phyloP scores from a whole-genome alignment of 2,888 invertebrate genomes.

The Incurvaria masculella region DNA sequence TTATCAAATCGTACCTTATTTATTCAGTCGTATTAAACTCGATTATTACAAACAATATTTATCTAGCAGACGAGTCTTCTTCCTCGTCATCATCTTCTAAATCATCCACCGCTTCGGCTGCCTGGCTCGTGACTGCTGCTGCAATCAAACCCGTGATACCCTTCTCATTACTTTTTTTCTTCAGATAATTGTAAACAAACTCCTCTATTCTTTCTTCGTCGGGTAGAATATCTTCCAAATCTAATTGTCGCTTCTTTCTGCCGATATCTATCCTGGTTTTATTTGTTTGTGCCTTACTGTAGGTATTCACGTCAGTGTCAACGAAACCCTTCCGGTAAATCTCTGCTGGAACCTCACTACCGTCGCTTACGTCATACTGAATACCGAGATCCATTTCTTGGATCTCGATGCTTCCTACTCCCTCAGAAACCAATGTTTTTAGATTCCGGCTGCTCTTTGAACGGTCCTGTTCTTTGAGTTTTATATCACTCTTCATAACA shows the following conservation, averaged over 20 bases:
- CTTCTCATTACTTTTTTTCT: conserved; percentile 37
- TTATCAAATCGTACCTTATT: conserved; percentile 1
- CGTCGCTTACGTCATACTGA: conserved; percentile 56
- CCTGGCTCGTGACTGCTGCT: conserved; percentile 37
- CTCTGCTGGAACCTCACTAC: conserved; percentile 49
- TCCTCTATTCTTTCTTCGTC: conserved; percentile 44
- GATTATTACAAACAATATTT: conserved; percentile 21
- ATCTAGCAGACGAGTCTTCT: conserved; percentile 23
- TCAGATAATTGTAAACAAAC: conserved; percentile 38
- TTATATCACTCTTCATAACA: conserved; percentile 28
- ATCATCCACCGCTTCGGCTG: conserved; percentile 26
- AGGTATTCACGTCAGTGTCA: conserved; percentile 42
- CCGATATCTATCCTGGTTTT: conserved; percentile 24
- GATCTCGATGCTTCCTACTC: conserved; percentile 50
- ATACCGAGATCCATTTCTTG: conserved; percentile 57
- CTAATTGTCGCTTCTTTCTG: conserved; percentile 29
- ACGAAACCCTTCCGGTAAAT: conserved; percentile 61
- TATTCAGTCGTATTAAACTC: conserved; percentile 9
- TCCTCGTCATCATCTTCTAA: conserved; percentile 23
- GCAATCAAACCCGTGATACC: conserved; percentile 39
- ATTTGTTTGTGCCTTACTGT: conserved; percentile 22
- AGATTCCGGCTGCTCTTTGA: conserved; percentile 36
- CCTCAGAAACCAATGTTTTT: conserved; percentile 36
- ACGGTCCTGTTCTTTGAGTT: conserved; percentile 23
- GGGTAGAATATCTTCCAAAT: conserved; percentile 41